These are phyloP conservation scores for Melitaea athalia DNA, from an alignment of 2,888 invertebrate genomes.

Conservation along the genomic window DNA sequence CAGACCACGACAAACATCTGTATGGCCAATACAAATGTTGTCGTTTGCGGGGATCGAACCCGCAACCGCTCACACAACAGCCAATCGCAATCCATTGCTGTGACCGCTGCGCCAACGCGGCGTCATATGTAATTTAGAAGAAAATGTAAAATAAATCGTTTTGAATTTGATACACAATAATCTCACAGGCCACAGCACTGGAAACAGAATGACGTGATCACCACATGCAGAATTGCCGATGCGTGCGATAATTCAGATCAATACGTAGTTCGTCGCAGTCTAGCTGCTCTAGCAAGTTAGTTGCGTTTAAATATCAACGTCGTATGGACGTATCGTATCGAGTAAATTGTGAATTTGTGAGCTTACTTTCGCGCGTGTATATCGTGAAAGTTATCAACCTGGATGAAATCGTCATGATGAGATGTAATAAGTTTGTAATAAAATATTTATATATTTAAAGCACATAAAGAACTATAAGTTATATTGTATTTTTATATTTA, in stretches of 20 bases:
- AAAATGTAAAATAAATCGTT: background rate
- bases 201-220: slow-evolving; percentile 16
- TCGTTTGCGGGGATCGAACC: too few relatives aligned
- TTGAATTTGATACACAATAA: background rate
- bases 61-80: too few relatives aligned
- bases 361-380: slow-evolving; percentile 29
- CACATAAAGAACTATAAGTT: too few relatives aligned
- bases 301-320: slow-evolving; percentile 21
- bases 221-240: background rate
- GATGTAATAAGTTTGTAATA: slow-evolving; percentile 30
- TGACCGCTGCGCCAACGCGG: too few relatives aligned
- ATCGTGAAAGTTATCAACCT: slow-evolving; percentile 37
- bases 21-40: too few relatives aligned
- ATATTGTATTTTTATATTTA: too few relatives aligned
- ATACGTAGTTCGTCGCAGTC: slow-evolving; percentile 16
- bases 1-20: too few relatives aligned
- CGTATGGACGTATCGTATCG: slow-evolving; percentile 18
- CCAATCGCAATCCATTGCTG: too few relatives aligned
- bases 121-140: too few relatives aligned
- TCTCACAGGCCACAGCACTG: background rate
- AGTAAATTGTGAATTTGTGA: background rate
- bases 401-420: slow-evolving; percentile 28
- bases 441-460: slow-evolving; percentile 1
- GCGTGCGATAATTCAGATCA: slow-evolving; percentile 26
- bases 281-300: slow-evolving; percentile 21